Evolutionary conservation across 2,888 invertebrate species (phyloP).

Genomic region (Epiblema foenella): DNA sequence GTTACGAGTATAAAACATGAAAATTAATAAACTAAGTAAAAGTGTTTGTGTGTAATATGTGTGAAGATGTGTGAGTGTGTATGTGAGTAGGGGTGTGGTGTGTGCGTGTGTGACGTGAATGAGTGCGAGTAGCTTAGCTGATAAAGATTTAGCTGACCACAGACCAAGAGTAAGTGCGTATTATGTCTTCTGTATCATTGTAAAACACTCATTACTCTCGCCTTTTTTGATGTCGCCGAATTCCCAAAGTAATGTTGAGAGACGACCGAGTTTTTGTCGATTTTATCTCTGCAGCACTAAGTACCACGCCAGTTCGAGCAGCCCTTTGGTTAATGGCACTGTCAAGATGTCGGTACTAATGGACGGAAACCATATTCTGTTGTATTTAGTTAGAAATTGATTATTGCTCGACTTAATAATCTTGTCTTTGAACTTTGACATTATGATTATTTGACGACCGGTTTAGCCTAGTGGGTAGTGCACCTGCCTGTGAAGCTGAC

Average conservation of each 20-base stretch:
- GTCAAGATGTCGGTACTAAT: constrained; percentile 43
- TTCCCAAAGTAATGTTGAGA: background rate
- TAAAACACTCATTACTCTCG: background rate
- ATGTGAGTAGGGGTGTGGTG: too few relatives aligned
- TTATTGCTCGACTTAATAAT: constrained; percentile 21
- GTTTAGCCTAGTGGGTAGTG: too few relatives aligned
- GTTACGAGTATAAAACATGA: too few relatives aligned
- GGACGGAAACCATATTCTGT: constrained; percentile 34
- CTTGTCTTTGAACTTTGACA: constrained; percentile 36
- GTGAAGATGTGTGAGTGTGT: too few relatives aligned
- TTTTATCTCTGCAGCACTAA: constrained; percentile 26
- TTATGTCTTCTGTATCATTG: too few relatives aligned
- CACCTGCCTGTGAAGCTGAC: too few relatives aligned
- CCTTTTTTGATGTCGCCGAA: background rate
- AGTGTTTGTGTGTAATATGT: too few relatives aligned
- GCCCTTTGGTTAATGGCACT: constrained; percentile 40
- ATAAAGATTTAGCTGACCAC: too few relatives aligned
- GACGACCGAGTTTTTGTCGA: constrained; percentile 10
- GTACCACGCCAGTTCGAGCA: constrained; percentile 25
- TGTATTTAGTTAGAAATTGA: constrained; percentile 32
- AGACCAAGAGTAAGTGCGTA: too few relatives aligned
- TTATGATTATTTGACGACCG: constrained; percentile 6
- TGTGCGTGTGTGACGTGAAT: too few relatives aligned
- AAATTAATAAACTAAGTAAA: too few relatives aligned
- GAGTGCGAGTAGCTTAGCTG: too few relatives aligned